Evolutionary conservation across 2,888 invertebrate genomes (phyloP).

Genomic region (Hemistola chrysoprasaria): DNA sequence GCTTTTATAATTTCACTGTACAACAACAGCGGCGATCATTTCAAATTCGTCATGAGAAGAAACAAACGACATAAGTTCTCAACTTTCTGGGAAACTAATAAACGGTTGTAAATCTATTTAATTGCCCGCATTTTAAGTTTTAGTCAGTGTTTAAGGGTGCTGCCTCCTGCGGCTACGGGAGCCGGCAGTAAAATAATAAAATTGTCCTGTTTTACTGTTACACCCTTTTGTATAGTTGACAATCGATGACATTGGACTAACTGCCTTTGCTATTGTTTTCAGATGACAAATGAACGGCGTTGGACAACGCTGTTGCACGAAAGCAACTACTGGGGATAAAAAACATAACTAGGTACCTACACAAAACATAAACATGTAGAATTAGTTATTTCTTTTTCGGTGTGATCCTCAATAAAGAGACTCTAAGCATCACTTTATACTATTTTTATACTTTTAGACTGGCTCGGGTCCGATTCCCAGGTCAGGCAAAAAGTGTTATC

Average conservation of each 20-base stretch:
- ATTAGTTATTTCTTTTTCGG: too few species aligned
- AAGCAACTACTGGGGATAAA: slow-evolving; percentile 3
- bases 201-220: slow-evolving; percentile 66
- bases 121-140: slow-evolving; percentile 64
- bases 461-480: too few species aligned
- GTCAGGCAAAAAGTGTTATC: too few species aligned
- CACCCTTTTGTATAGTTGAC: slow-evolving; percentile 53
- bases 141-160: slow-evolving; percentile 62
- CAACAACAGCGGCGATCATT: slow-evolving; percentile 44
- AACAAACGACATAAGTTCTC: slow-evolving; percentile 44
- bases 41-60: slow-evolving; percentile 44
- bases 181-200: slow-evolving; percentile 76
- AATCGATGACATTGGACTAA: slow-evolving; percentile 61
- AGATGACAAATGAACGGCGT: slow-evolving; percentile 64
- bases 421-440: too few species aligned
- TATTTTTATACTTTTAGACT: too few species aligned
- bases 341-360: too few species aligned
- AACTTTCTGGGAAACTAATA: slow-evolving; percentile 58
- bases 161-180: slow-evolving; percentile 76
- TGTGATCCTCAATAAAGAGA: too few species aligned
- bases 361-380: too few species aligned
- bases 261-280: slow-evolving; percentile 58
- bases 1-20: slow-evolving; percentile 31
- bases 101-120: slow-evolving; percentile 76
- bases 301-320: slow-evolving; percentile 46